Evolutionary conservation across 2,888 invertebrate species (phyloP), one percentile per base, ranked within the genome.

Genomic region (Rhorus exstirpatorius): DNA sequence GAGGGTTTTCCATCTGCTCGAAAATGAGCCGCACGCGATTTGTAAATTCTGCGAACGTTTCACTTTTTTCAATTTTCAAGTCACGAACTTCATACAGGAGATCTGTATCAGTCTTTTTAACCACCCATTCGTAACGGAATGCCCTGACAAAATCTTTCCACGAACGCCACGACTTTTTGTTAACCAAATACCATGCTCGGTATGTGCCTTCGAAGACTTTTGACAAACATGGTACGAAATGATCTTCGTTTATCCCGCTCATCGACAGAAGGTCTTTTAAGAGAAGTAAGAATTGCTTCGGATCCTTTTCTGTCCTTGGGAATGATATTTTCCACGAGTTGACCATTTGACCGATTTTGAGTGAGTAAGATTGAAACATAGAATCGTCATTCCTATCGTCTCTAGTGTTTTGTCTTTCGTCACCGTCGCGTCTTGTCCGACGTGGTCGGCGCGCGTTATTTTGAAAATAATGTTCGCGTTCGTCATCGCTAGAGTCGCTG

Each of bases 131-230:
- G 10, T 58, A 55, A 7, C 72, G 78, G 60, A 81, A 81, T 3
- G 81, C 77, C 44, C 68, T 44, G 7, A 51, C 53, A 21, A 81
- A 81, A 38, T 81, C 72, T 61, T 68, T 74, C 81, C 81, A 81
- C n/a, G 41, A 41, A 12, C 41, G 41, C 41, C 41, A 41, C 41
- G 41, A 41, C n/a, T 41, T 41, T 41, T 41, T 41, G 41, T 41
- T 41, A 41, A 41, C 41, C n/a, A 41, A 41, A 41, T 41, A 41
- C 41, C 41, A 41, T 41, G 41, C 41, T 41, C 41, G 41, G 41
- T 41, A 41, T n/a, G 41, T 8, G 41, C 41, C 41, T 41, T 41
- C 41, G 10, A 41, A 41, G n/a, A 41, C n/a, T 41, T 41, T 41
- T 41, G 41, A 41, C 41, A 41, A 41, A 41, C 41, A 41, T 41